These are phyloP conservation scores for Rhabdophis nuchalis DNA, from an alignment of 2,797 vertebrate genomes.

Conservation along the genomic window DNA sequence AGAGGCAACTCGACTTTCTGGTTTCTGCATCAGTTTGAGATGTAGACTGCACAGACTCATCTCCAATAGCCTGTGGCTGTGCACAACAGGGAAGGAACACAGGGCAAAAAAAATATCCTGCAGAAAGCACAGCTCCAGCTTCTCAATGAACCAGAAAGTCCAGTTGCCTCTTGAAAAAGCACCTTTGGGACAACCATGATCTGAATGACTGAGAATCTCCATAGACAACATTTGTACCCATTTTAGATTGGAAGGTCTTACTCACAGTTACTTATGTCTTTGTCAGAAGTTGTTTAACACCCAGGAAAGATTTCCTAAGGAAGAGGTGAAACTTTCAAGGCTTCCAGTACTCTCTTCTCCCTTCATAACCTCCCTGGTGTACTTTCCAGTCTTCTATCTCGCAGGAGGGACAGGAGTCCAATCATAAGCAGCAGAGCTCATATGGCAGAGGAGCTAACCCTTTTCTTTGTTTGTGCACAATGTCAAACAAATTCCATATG, in stretches of 20 bases:
- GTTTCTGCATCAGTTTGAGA: too few species aligned
- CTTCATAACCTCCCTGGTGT: neutral
- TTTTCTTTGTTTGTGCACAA: neutral
- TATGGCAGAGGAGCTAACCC: neutral
- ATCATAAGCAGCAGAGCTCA: neutral
- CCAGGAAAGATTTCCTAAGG: neutral
- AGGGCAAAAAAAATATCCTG: too few species aligned
- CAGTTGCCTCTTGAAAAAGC: too few species aligned
- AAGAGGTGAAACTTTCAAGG: neutral
- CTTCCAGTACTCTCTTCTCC: neutral
- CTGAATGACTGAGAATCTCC: too few species aligned
- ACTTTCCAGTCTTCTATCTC: neutral
- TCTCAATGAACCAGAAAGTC: too few species aligned
- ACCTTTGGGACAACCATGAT: too few species aligned
- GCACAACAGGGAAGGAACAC: too few species aligned
- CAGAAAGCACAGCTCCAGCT: too few species aligned
- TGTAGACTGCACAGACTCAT: too few species aligned
- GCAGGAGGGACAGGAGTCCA: neutral
- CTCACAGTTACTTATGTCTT: neutral
- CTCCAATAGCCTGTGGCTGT: too few species aligned
- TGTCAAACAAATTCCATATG: neutral
- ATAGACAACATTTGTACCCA: neutral
- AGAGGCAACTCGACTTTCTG: too few species aligned
- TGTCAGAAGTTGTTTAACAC: neutral
- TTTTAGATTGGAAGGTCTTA: neutral